Conservation (phyloP, 2,888 invertebrate genomes). For the Chrysomela aeneicollis region DNA sequence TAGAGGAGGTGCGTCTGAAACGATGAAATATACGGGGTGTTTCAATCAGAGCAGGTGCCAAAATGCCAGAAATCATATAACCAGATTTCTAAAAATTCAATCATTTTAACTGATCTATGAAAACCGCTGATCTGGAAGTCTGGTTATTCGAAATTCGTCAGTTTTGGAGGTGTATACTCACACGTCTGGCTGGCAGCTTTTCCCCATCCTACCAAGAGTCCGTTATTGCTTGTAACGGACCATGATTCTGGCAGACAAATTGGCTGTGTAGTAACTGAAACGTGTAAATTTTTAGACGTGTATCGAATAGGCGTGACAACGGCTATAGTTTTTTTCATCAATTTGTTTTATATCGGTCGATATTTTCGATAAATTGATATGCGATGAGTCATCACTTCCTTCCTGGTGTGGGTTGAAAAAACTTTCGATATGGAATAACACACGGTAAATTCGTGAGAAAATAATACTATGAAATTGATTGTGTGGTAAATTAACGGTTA, state of each 20-base stretch:
- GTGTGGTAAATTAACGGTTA: too few relatives aligned
- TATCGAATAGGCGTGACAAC: neutral
- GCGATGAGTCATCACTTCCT: slow-evolving; percentile 2
- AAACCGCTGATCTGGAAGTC: too few relatives aligned
- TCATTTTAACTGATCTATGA: too few relatives aligned
- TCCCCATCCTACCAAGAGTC: slow-evolving; percentile 76
- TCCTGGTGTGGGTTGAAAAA: slow-evolving; percentile 15
- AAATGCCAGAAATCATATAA: too few relatives aligned
- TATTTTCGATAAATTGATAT: neutral
- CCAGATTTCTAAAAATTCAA: too few relatives aligned
- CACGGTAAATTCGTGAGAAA: neutral
- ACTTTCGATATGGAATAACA: neutral
- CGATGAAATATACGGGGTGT: slow-evolving; percentile 7
- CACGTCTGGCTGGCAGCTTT: slow-evolving; percentile 70
- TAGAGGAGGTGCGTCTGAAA: slow-evolving; percentile 51
- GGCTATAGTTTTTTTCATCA: neutral
- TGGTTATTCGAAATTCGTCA: neutral
- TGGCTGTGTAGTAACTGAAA: slow-evolving; percentile 79
- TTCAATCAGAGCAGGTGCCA: too few relatives aligned
- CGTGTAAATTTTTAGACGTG: neutral
- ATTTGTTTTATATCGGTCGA: neutral
- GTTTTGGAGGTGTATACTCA: slow-evolving; percentile 46
- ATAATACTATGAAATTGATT: neutral
- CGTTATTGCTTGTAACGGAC: slow-evolving; percentile 62
- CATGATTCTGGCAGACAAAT: slow-evolving; percentile 67